A percentile compares a stretch with the other conserved stretches of the same genome.
phyloP scores from a whole-genome alignment of 1,140 invertebrate genomes.

The Adoxophyes honmai region DNA sequence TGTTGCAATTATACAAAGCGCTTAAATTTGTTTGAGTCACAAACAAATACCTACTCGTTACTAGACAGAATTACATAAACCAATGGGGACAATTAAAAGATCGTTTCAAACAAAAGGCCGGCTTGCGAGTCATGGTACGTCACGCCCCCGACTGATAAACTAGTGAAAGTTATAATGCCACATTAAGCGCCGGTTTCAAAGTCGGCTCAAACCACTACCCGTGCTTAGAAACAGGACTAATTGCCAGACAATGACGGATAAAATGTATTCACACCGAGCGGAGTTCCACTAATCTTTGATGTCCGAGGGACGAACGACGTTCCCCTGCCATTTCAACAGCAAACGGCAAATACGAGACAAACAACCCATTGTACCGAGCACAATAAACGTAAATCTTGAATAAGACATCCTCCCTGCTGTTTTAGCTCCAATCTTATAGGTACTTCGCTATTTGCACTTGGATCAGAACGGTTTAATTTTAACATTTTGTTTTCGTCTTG shows the following conservation, averaged over 20 bases:
- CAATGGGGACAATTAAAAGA: too few relatives aligned
- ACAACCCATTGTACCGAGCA: conserved; percentile 23
- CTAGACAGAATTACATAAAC: too few relatives aligned
- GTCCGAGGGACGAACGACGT: neutral
- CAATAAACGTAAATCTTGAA: conserved; percentile 24
- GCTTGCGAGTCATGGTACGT: too few relatives aligned
- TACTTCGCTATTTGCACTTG: neutral
- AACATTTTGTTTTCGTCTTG: too few relatives aligned
- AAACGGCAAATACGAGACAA: conserved; percentile 25
- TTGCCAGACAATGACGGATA: neutral
- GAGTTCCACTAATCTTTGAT: neutral
- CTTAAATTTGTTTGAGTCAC: too few relatives aligned
- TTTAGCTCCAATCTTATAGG: neutral
- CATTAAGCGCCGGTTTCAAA: too few relatives aligned
- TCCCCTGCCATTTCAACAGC: neutral
- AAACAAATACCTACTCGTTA: too few relatives aligned
- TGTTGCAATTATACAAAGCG: too few relatives aligned
- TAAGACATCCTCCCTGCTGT: conserved; percentile 9
- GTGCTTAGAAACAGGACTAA: neutral
- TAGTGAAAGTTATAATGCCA: too few relatives aligned
- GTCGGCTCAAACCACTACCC: neutral
- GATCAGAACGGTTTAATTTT: too few relatives aligned
- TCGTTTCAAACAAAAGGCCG: too few relatives aligned
- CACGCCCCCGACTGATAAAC: too few relatives aligned
- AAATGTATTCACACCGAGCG: conserved; percentile 8